Base-by-base conservation (phyloP, 2,888 invertebrate genomes). In the Pterobdella sp. region DNA sequence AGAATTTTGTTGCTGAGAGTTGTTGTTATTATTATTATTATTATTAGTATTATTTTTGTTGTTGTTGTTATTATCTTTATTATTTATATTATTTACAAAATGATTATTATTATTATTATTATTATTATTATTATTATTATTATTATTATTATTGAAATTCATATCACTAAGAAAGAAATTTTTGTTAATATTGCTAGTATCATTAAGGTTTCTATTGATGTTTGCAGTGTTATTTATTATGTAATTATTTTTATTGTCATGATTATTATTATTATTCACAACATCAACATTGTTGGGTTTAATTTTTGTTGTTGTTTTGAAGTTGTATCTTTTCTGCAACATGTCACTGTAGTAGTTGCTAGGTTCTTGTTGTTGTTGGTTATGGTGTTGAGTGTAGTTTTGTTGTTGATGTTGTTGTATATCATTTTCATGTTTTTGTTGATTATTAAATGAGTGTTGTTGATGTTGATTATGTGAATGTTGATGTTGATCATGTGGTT, bases 71-170 rank as follows among this genome's bases (percentile, higher is more conserved):
- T 64, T 26, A 14, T 64, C 65, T 18, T 26, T 26, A 29, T 26
- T 14, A 64, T 64, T 14, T 22, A 26, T 26, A 64, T 26, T 14
- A 14, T 18, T 64, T 14, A 10, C n/a, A n/a, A n/a, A n/a, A n/a
- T n/a, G n/a, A n/a, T n/a, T n/a, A n/a, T n/a, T n/a, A n/a, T n/a
- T n/a, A 35, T 68, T 26, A 68, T 68, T 26, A 68, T 68, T 18
- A 68, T 68, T 36, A 68, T 68, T 26, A 68, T 68, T 26, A 68
- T 68, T 36, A 68, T 68, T 26, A 68, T 68, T 26, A 68, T 64
- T 26, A 64, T 64, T 26, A 64, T 64, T 26, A 64, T 64, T 18
- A 64, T 26, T 64, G n/a, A n/a, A n/a, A n/a, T n/a, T n/a, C n/a
- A n/a, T n/a, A n/a, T n/a, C n/a, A n/a, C n/a, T n/a, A n/a, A n/a